A percentile compares a stretch with the other conserved stretches of the same genome.
phyloP scores from a whole-genome alignment of 1,140 invertebrate genomes.

The Tetramorium simillimum region DNA sequence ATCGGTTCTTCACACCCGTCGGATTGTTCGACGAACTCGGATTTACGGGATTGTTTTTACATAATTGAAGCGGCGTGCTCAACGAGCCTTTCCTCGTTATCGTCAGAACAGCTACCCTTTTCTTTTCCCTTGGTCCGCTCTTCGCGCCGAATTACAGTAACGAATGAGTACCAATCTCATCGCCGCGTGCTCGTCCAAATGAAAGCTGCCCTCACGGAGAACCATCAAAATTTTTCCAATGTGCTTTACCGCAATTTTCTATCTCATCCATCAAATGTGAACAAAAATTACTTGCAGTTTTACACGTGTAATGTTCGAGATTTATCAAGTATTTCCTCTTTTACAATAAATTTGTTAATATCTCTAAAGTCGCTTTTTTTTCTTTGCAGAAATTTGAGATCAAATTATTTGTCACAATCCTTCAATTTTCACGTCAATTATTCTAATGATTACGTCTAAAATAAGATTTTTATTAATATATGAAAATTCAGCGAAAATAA shows the following conservation, averaged over 20 bases:
- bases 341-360: background rate
- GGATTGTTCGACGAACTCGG: background rate
- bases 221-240: constrained; percentile 31
- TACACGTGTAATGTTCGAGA: background rate
- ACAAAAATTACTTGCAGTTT: constrained; percentile 3
- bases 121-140: constrained; percentile 35
- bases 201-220: background rate
- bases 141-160: constrained; percentile 37
- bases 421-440: constrained; percentile 1
- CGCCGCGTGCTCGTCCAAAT: constrained; percentile 1
- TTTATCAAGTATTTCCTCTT: background rate
- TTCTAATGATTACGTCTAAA: background rate
- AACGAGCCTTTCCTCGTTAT: constrained; percentile 47
- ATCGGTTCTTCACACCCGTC: background rate
- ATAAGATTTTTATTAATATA: background rate
- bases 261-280: background rate
- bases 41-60: constrained; percentile 43
- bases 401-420: background rate
- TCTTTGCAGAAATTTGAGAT: background rate
- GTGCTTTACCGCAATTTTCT: constrained; percentile 20
- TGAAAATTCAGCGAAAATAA: background rate
- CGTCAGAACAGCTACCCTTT: constrained; percentile 13
- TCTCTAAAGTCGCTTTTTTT: background rate
- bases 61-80: constrained; percentile 49
- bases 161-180: constrained; percentile 38